phyloP scores from a whole-genome alignment of 2,797 vertebrate species.

The Muraenolepis orangiensis region DNA sequence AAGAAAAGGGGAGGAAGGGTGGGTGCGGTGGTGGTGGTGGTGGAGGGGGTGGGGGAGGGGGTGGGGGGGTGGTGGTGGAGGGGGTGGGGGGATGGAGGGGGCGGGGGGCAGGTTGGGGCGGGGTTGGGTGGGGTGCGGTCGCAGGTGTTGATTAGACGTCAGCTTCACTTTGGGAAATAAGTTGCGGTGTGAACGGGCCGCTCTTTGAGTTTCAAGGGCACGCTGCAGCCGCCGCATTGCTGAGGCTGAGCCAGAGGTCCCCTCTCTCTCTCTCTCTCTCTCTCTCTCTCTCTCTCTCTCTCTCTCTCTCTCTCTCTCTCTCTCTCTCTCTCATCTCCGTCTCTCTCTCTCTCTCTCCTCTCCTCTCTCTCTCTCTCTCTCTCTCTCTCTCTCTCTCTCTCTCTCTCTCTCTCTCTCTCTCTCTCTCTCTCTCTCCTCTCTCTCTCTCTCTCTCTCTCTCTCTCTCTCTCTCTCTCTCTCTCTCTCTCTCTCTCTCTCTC shows the following conservation, averaged over 20 bases:
- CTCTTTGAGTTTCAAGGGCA: slow-evolving; percentile 78
- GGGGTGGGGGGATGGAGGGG: neutral
- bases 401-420: neutral
- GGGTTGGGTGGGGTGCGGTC: slow-evolving; percentile 26
- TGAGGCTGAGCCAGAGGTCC: neutral
- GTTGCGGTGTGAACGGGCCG: slow-evolving; percentile 63
- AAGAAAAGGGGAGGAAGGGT: slow-evolving; percentile 71
- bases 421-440: too few relatives aligned
- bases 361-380: too few relatives aligned
- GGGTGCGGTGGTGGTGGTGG: too few relatives aligned
- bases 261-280: too few relatives aligned
- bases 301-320: neutral
- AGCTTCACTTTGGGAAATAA: slow-evolving; percentile 74
- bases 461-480: neutral
- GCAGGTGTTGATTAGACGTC: slow-evolving; percentile 80
- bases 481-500: neutral
- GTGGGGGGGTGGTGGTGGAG: slow-evolving; percentile 50
- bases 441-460: too few relatives aligned
- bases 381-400: neutral
- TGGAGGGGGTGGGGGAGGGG: too few relatives aligned
- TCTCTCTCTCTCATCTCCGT: too few relatives aligned
- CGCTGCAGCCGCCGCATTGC: slow-evolving; percentile 57
- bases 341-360: too few relatives aligned
- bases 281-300: neutral
- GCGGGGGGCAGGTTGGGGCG: neutral